A percentile compares a stretch with the other conserved stretches of the same genome.
Evolutionary conservation across 1,140 invertebrate species (phyloP).

Genomic region (Bradynema listronoti): DNA sequence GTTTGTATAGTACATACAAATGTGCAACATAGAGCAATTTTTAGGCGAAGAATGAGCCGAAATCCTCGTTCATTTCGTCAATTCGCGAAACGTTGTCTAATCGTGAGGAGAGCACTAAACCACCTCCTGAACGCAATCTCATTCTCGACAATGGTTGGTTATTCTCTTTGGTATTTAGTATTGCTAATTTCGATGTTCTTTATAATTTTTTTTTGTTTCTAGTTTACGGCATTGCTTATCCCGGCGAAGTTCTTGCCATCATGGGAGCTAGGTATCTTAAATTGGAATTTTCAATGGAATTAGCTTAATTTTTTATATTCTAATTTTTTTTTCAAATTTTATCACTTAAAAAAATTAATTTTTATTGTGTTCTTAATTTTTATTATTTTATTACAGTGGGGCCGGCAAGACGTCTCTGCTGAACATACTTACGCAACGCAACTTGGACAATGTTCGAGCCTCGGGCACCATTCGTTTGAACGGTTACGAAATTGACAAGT

Average conservation of each 20-base stretch:
- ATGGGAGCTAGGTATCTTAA: slow-evolving; percentile 74
- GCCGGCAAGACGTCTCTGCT: slow-evolving; percentile 90
- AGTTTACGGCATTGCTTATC: slow-evolving; percentile 32
- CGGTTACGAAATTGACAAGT: slow-evolving; percentile 13
- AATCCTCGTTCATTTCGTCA: too few species aligned
- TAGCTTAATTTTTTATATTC: not conserved
- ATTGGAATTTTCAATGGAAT: too few species aligned
- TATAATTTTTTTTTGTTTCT: not conserved
- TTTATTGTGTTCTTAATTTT: too few species aligned
- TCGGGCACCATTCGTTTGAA: slow-evolving; percentile 58
- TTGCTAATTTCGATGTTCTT: not conserved
- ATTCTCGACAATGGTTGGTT: slow-evolving; percentile 19
- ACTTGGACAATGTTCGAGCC: slow-evolving; percentile 67
- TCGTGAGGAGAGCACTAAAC: slow-evolving; percentile 8
- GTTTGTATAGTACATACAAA: slow-evolving; percentile 3
- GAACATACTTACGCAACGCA: slow-evolving; percentile 77
- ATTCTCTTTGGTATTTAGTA: slow-evolving; percentile 14
- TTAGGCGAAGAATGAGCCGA: too few species aligned
- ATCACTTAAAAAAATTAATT: too few species aligned
- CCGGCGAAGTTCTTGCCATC: slow-evolving; percentile 66
- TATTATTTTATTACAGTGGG: slow-evolving; percentile 68
- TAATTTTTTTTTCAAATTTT: not conserved
- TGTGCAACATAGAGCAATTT: slow-evolving; percentile 5
- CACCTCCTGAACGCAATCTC: slow-evolving; percentile 3
- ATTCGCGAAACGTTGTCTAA: too few species aligned